Evolutionary conservation across 92 coral and sea anemone genomes (phyloP), one percentile per base, ranked within the genome.

Genomic region (Anthopleura xanthogrammica): DNA sequence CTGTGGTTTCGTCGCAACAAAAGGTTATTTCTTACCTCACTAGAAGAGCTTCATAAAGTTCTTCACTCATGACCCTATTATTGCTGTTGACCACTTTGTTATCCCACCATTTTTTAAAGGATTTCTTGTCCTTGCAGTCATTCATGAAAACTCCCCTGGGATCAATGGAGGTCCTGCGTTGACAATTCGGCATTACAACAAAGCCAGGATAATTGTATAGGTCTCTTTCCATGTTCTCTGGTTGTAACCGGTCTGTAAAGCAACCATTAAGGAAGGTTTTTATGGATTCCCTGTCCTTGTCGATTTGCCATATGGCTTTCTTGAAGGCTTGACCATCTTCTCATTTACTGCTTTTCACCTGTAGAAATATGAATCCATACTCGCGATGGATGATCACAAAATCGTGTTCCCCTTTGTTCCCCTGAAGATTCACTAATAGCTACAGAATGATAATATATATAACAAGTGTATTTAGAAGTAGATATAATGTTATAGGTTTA

Each of bases 171-270:
- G 85, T 40, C n/a, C 19, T 20, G 1, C 68, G 29, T 19, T 12
- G 75, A 52, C 92, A 86, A 41, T 89, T 89, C 12, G 92, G 92
- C 92, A 89, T 82, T 2, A 78, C 92, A 3, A 89, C 90, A 82
- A 86, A 89, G 14, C 90, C 92, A 55, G 92, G 92, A 75, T 50
- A 72, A 1, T 64, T 20, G 56, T 75, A 86, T 11, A 74, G 4
- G 10, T 8, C 81, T n/a, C 48, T 71, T 52, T 19, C 77, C 62
- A 8, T 14, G 14, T 66, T 76, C 0, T 39, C 65, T 55, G 4
- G 22, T 16, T 5, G 24, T 7, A 65, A 17, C 55, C 75, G 52
- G 39, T 72, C 41, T 10, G 13, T 1, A 73, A 73, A 86, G 16
- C 17, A 22, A 1, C 78, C 43, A 40, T 74, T 19, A 2, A 71